Base-by-base conservation (phyloP, 2,113 vertebrate species). In the Pagrus major region DNA sequence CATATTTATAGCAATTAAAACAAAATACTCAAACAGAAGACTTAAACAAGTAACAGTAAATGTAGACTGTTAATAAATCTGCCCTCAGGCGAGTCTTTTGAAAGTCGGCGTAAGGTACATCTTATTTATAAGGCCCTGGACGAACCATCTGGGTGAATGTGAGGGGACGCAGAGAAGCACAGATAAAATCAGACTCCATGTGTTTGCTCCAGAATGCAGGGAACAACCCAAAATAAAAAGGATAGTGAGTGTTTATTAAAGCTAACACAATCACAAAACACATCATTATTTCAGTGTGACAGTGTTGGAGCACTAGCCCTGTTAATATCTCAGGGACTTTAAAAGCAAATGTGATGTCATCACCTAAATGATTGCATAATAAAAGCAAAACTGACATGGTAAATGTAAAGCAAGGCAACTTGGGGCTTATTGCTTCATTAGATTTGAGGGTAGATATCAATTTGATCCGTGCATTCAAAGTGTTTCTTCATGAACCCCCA, bases 221-320 rank as follows among this genome's bases (percentile, higher is more conserved):
- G 39, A 54, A 70, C 35, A 21, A 11, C 21, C 31, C 11, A 27
- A 60, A 18, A 70, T 42, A 35, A 60, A 71, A 56, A 23, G 16
- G 11, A 46, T 18, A 8, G 29, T 21, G 7, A 46, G 21, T 44
- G 66, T 63, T 18, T 55, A 55, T 71, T 56, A 23, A 49, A 18
- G 39, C 41, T 71, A 23, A 79, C 39, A 71, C 21, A 31, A 47
- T 71, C 41, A 49, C 68, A 56, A 59, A 79, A 47, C 49, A 54
- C 25, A 54, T 39, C 39, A 70, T 78, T 35, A 52, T 44, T 70
- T 33, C 27, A 66, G 35, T 1, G 10, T 44, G 25, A 61, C 35
- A 16, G 12, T 54, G 39, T 29, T 55, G 37, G 47, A 71, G 25
- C 1, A 0, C 8, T 9, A 33, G 20, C 16, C 16, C 39, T 21